Conservation (phyloP, 2,797 vertebrate species). For the Tapirus indicus region DNA sequence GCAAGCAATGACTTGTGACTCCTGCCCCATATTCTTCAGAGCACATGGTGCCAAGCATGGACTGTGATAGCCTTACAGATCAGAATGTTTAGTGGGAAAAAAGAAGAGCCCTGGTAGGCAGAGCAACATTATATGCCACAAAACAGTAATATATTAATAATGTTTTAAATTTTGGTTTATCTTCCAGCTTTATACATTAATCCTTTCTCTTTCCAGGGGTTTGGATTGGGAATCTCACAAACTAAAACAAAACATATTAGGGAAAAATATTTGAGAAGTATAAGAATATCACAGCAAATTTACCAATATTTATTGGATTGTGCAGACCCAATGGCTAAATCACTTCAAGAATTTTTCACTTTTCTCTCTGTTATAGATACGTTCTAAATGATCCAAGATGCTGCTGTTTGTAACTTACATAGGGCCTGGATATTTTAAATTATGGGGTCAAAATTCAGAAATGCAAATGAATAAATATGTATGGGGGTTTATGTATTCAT, state of each 20-base stretch:
- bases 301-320: background rate
- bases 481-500: background rate
- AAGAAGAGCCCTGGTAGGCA: background rate
- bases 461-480: slow-evolving; percentile 32
- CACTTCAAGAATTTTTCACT: background rate
- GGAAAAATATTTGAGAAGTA: background rate
- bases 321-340: background rate
- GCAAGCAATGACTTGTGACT: background rate
- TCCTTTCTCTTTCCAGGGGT: background rate
- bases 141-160: background rate
- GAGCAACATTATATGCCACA: background rate
- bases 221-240: background rate
- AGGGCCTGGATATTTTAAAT: background rate
- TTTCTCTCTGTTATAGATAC: background rate
- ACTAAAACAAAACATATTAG: background rate
- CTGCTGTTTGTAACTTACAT: background rate
- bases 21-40: background rate
- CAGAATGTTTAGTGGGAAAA: background rate
- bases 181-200: background rate
- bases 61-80: background rate
- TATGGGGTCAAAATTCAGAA: background rate
- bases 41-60: background rate
- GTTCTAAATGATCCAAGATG: background rate
- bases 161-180: background rate
- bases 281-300: background rate